phyloP scores from a whole-genome alignment of 2,888 invertebrate genomes.

The Sarcophaga variegata region DNA sequence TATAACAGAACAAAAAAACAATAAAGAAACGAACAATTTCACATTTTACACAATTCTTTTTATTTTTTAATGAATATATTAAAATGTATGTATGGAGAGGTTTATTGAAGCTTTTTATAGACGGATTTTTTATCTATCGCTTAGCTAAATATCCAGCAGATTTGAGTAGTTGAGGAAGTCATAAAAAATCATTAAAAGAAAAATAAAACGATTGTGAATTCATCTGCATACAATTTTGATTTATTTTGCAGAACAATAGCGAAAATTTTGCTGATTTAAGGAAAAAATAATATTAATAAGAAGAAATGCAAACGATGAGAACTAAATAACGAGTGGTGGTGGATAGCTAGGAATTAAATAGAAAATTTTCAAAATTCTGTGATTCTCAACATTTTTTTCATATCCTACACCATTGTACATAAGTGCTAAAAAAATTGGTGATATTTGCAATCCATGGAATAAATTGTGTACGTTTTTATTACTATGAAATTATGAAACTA shows the following conservation, averaged over 20 bases:
- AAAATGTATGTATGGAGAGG: neutral
- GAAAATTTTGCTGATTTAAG: neutral
- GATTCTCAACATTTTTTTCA: too few species aligned
- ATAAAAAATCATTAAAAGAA: constrained; percentile 33
- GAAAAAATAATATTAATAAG: neutral
- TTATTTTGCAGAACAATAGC: neutral
- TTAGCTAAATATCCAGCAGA: neutral
- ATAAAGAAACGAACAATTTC: neutral
- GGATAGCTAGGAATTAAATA: neutral
- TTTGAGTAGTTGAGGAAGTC: constrained; percentile 48
- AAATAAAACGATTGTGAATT: constrained; percentile 8
- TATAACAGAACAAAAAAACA: constrained; percentile 16
- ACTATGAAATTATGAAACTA: too few species aligned
- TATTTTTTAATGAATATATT: constrained; percentile 13
- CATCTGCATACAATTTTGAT: neutral
- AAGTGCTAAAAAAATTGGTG: too few species aligned
- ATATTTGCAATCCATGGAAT: too few species aligned
- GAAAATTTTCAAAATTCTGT: too few species aligned
- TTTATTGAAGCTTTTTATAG: constrained; percentile 16
- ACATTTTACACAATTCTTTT: constrained; percentile 28
- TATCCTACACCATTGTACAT: too few species aligned
- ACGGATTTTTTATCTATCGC: constrained; percentile 19
- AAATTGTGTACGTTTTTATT: too few species aligned
- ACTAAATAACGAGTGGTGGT: neutral
- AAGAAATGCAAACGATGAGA: neutral